Base-by-base conservation (phyloP, 2,888 invertebrate genomes). In the Trichopria drosophilae region DNA sequence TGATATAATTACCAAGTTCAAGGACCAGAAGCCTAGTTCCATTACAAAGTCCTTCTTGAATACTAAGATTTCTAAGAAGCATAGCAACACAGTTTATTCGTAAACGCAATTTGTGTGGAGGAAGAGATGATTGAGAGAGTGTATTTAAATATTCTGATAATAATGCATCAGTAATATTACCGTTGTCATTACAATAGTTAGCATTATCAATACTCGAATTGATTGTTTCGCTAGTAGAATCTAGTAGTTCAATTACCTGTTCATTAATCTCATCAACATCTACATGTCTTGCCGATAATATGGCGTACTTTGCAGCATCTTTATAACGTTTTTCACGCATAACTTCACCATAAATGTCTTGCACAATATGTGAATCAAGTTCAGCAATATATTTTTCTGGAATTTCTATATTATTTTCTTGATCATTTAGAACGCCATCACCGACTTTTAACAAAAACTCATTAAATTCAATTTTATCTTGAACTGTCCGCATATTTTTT, bases 1-100 rank as follows among this genome's bases (percentile, higher is more conserved):
- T 31, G 29, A 56, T 7, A 45, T 54, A 51, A 26, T 53, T 51
- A 10, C 26, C 41, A 6, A 55, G 26, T 3, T 60, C 50, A 18
- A 59, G 34, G 18, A 60, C 29, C 37, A 54, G 26, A 24, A 62
- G 52, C 51, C 60, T 39, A 1, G 60, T 61, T 32, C 60, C 59
- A 47, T 60, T 60, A 20, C 55, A 59, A 12, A 58, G 43, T 7
- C 59, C 56, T 53, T 59, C 58, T 28, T 22, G 39, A 16, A 58
- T 48, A 23, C 51, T 55, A 3, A 56, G 20, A 43, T 62, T 60
- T 40, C 60, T 32, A 28, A 61, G 54, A 7, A 58, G 35, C 55
- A 61, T 61, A 1, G 60, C 41, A n/a, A 58, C 41, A 19, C 43
- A 37, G 48, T 53, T 37, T 12, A 36, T 45, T 46, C 53, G 42